phyloP scores from a whole-genome alignment of 2,113 vertebrate species.

The Tachysurus fulvidraco region DNA sequence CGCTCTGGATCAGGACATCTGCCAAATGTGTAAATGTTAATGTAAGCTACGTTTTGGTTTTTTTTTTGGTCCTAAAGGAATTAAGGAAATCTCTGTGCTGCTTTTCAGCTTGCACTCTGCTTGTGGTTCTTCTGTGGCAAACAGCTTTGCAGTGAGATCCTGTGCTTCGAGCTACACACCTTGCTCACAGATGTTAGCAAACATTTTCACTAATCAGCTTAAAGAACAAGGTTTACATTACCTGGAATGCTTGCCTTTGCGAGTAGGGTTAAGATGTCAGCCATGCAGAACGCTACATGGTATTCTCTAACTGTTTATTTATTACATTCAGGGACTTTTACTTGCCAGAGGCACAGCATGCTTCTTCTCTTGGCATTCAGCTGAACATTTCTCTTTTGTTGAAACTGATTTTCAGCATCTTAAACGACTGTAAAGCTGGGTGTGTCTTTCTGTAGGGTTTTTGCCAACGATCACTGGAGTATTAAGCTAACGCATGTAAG shows the following conservation, averaged over 20 bases:
- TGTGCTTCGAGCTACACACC: conserved; percentile 34
- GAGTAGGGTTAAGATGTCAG: conserved; percentile 17
- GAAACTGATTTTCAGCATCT: conserved; percentile 18
- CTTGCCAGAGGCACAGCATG: conserved; percentile 25
- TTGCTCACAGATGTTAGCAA: conserved; percentile 49
- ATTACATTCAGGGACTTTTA: conserved; percentile 16
- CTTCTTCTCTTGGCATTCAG: not conserved
- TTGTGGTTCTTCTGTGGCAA: conserved; percentile 27
- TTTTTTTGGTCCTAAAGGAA: not conserved
- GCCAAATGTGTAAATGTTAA: too few relatives aligned
- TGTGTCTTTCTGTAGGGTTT: not conserved
- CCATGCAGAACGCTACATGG: not conserved
- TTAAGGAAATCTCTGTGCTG: not conserved
- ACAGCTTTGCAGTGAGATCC: not conserved
- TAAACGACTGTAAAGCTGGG: not conserved
- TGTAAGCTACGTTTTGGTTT: too few relatives aligned
- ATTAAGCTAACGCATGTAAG: not conserved
- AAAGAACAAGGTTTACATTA: conserved; percentile 47
- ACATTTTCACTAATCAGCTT: conserved; percentile 43
- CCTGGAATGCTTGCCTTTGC: conserved; percentile 33
- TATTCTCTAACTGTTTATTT: conserved; percentile 11
- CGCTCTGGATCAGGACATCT: too few relatives aligned
- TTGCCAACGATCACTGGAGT: not conserved
- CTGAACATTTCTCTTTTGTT: conserved; percentile 16
- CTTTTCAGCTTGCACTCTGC: not conserved